Evolutionary conservation across 2,113 vertebrate genomes (phyloP).

Genomic region (Salvelinus alpinus): DNA sequence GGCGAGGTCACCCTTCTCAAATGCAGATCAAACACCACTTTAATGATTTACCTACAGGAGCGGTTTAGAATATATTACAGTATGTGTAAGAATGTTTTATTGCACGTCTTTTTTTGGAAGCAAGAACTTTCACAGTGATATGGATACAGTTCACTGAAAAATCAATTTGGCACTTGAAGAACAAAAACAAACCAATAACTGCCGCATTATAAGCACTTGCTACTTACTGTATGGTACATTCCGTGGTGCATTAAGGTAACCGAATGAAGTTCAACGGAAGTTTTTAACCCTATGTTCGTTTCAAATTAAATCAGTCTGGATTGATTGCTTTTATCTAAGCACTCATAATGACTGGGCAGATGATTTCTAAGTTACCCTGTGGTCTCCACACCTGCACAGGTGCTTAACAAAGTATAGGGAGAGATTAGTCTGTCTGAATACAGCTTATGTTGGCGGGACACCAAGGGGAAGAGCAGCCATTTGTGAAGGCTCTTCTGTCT

Average conservation of each 20-base stretch:
- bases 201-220: background rate
- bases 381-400: background rate
- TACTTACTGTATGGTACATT: background rate
- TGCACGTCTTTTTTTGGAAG: background rate
- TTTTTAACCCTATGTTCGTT: background rate
- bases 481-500: background rate
- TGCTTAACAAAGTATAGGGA: background rate
- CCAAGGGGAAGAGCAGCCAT: background rate
- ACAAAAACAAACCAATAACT: background rate
- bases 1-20: too few relatives aligned
- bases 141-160: slow-evolving; percentile 7
- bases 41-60: background rate
- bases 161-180: slow-evolving; percentile 6
- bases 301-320: background rate
- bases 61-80: background rate
- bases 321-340: background rate
- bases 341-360: background rate
- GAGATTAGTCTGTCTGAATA: background rate
- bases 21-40: background rate
- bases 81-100: background rate
- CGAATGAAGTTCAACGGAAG: too few relatives aligned
- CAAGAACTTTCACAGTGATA: background rate
- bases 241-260: background rate
- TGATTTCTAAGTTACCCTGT: background rate
- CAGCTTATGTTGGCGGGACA: background rate